Conservation (phyloP, 2,113 vertebrate genomes). For the Lampris megalopsis region DNA sequence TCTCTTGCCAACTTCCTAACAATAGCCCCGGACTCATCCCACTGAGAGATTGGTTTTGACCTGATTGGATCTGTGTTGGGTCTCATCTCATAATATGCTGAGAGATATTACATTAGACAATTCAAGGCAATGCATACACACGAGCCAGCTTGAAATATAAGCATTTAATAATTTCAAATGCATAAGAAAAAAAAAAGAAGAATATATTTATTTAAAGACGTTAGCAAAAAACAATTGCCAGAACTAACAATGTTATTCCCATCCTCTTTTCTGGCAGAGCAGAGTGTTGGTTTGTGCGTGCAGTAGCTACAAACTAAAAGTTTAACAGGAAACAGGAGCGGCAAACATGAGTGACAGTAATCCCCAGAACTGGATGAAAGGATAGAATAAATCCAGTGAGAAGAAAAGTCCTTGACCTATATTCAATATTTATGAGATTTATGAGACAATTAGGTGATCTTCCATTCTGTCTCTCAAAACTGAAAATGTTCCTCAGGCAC, state of each 20-base stretch:
- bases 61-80: slow-evolving; percentile 36
- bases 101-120: slow-evolving; percentile 6
- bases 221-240: slow-evolving; percentile 36
- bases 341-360: slow-evolving; percentile 58
- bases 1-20: slow-evolving; percentile 45
- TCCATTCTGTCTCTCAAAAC: slow-evolving; percentile 58
- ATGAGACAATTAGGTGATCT: slow-evolving; percentile 38
- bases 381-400: slow-evolving; percentile 47
- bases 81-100: background rate
- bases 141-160: slow-evolving; percentile 39
- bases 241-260: slow-evolving; percentile 14
- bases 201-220: slow-evolving; percentile 35
- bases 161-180: slow-evolving; percentile 68
- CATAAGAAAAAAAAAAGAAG: slow-evolving; percentile 35
- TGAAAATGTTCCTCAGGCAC: slow-evolving; percentile 73
- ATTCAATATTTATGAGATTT: slow-evolving; percentile 55
- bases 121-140: slow-evolving; percentile 24
- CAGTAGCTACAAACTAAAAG: slow-evolving; percentile 38
- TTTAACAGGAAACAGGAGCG: slow-evolving; percentile 38
- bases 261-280: slow-evolving; percentile 2
- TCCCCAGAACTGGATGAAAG: slow-evolving; percentile 57
- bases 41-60: slow-evolving; percentile 30
- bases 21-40: slow-evolving; percentile 25
- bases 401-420: slow-evolving; percentile 54
- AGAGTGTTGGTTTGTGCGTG: slow-evolving; percentile 43